Evolutionary conservation across 2,888 invertebrate genomes (phyloP), one percentile per base, ranked within the genome.

Genomic region (Geotrupes spiniger): DNA sequence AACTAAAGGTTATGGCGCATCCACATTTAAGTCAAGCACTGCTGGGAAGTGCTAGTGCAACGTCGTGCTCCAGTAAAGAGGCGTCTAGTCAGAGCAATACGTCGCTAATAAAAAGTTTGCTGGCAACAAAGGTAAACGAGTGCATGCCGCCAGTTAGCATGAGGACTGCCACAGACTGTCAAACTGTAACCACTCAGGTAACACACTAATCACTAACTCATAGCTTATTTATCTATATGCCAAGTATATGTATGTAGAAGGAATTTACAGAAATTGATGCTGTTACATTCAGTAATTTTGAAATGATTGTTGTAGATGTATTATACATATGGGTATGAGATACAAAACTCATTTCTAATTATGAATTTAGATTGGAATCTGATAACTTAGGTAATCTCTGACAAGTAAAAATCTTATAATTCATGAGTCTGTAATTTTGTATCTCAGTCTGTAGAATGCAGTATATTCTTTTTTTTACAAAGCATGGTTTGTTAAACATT

Each of bases 101-200:
- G 42, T 90, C 92, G 51, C 80, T 94, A 62, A 94, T 95, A 71
- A 95, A 95, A 76, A 93, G 91, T 76, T 81, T 96, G 59, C 78
- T 96, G 73, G 95, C 95, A 63, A 92, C 89, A 75, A 96, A 95
- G 86, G 92, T 93, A 79, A 81, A 79, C 77, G 78, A 79, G 73
- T 78, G 76, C 76, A 76, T 77, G 71, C 69, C 70, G 54, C 62
- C 72, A 64, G 68, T 70, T 65, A 73, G 72, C 72, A 73, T 73
- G 72, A 71, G 65, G 70, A 71, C 70, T 66, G 68, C 70, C 61
- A 63, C 69, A 65, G 72, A 71, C 69, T 80, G 80, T 78, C 78
- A 80, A 67, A 67, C 68, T 66, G 71, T 73, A 69, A 64, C 74
- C 64, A 80, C 80, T 72, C 58, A 58, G 60, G 58, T 59, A 59